A percentile compares a stretch with the other conserved stretches of the same genome.
These are phyloP conservation scores for Melanotaenia boesemani DNA, from an alignment of 2,797 vertebrate genomes.

Conservation along the genomic window DNA sequence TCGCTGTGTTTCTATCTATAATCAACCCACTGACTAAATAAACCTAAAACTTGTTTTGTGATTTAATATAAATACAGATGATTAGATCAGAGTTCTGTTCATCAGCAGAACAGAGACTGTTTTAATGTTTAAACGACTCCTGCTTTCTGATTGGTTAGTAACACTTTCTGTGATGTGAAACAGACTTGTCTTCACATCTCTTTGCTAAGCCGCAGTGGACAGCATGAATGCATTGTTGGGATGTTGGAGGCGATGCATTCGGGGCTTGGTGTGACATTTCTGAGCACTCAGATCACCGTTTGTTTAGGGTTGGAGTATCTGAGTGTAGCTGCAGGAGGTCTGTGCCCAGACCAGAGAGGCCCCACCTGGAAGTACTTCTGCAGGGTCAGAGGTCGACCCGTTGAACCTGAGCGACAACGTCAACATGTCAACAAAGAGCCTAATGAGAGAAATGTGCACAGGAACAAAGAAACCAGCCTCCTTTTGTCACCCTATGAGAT, in stretches of 20 bases:
- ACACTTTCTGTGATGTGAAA: too few species aligned
- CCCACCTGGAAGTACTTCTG: slow-evolving; percentile 86
- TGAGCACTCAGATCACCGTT: slow-evolving; percentile 65
- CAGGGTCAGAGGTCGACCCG: slow-evolving; percentile 79
- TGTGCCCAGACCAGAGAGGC: slow-evolving; percentile 64
- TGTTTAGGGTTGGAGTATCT: slow-evolving; percentile 71
- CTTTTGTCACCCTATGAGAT: slow-evolving; percentile 2
- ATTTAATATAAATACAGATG: too few species aligned
- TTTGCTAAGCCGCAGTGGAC: too few species aligned
- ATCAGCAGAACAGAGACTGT: too few species aligned
- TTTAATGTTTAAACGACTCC: too few species aligned
- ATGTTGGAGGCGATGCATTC: slow-evolving; percentile 27
- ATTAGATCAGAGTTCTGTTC: too few species aligned
- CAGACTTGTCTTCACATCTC: too few species aligned
- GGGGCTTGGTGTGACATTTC: slow-evolving; percentile 53
- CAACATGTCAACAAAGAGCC: slow-evolving; percentile 71
- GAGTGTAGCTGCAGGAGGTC: slow-evolving; percentile 75
- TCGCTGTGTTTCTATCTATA: too few species aligned
- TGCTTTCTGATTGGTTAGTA: too few species aligned
- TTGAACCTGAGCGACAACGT: slow-evolving; percentile 84
- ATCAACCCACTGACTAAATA: too few species aligned
- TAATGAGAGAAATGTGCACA: slow-evolving; percentile 67
- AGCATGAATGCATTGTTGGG: too few species aligned
- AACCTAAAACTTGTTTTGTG: too few species aligned
- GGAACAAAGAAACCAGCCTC: slow-evolving; percentile 49